phyloP scores from a whole-genome alignment of 2,888 invertebrate species.

The Cephus rjabovi region DNA sequence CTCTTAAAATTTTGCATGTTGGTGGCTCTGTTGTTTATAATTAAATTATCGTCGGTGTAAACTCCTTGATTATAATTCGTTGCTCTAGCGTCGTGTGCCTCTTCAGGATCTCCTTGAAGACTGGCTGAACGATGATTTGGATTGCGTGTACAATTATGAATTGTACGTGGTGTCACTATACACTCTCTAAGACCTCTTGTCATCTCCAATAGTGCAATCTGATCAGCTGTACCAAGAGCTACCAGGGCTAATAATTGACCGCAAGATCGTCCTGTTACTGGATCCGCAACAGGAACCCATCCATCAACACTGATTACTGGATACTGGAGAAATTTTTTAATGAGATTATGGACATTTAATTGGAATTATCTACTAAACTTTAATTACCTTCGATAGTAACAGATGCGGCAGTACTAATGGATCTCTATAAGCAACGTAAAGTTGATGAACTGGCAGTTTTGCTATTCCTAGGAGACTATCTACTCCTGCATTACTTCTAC shows the following conservation, averaged over 20 bases:
- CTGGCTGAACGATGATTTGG: conserved; percentile 1
- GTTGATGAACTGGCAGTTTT: conserved; percentile 72
- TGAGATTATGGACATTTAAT: conserved; percentile 2
- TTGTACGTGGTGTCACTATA: conserved; percentile 26
- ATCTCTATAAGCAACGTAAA: conserved; percentile 73
- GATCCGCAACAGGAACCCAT: conserved; percentile 70
- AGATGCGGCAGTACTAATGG: conserved; percentile 69
- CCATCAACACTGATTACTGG: conserved; percentile 74
- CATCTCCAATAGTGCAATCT: conserved; percentile 70
- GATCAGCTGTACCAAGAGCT: conserved; percentile 73
- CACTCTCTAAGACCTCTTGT: conserved; percentile 53
- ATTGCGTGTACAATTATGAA: neutral
- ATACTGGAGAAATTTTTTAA: conserved; percentile 60
- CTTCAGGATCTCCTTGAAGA: neutral
- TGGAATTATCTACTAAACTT: neutral
- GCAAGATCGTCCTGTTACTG: conserved; percentile 63
- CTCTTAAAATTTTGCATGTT: conserved; percentile 30
- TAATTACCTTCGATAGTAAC: conserved; percentile 68
- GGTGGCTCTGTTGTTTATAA: neutral
- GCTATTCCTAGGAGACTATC: conserved; percentile 68
- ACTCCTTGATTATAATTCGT: neutral
- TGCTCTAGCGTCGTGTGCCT: neutral
- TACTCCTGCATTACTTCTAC: conserved; percentile 54
- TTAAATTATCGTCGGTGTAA: neutral
- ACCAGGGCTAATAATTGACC: conserved; percentile 72